A percentile compares a stretch with the other conserved stretches of the same genome.
phyloP scores from a whole-genome alignment of 2,888 invertebrate genomes.

The Lycia hirtaria region DNA sequence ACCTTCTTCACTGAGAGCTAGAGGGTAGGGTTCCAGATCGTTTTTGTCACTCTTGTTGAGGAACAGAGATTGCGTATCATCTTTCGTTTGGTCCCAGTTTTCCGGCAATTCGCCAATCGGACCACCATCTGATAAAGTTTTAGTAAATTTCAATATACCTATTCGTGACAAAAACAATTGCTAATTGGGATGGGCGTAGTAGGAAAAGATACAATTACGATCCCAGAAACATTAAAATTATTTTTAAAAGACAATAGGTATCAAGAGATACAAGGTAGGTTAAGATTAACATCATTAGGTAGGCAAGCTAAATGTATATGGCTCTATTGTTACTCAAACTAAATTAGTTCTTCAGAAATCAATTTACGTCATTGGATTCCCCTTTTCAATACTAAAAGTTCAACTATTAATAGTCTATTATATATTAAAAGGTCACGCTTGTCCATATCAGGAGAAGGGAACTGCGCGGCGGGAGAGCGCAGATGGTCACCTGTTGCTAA shows the following conservation, averaged over 20 bases:
- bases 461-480: constrained; percentile 67
- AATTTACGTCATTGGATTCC: background rate
- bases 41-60: constrained; percentile 84
- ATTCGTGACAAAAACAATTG: background rate
- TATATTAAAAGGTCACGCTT: constrained; percentile 59
- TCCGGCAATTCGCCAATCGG: constrained; percentile 79
- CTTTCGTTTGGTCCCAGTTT: constrained; percentile 84
- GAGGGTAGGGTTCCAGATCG: constrained; percentile 81
- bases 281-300: too few relatives aligned
- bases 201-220: background rate
- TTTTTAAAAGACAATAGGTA: too few relatives aligned
- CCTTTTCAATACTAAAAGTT: background rate
- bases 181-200: background rate
- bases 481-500: constrained; percentile 80
- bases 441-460: constrained; percentile 42
- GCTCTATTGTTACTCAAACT: too few relatives aligned
- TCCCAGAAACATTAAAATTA: background rate
- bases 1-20: constrained; percentile 84
- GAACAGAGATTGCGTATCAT: constrained; percentile 81
- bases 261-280: too few relatives aligned
- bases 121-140: constrained; percentile 66
- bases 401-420: constrained; percentile 2
- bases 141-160: constrained; percentile 12
- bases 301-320: background rate
- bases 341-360: background rate